A percentile compares a stretch with the other conserved stretches of the same genome.
These are phyloP conservation scores for Siphamia tubifer DNA, from an alignment of 2,113 vertebrate genomes.

Conservation along the genomic window DNA sequence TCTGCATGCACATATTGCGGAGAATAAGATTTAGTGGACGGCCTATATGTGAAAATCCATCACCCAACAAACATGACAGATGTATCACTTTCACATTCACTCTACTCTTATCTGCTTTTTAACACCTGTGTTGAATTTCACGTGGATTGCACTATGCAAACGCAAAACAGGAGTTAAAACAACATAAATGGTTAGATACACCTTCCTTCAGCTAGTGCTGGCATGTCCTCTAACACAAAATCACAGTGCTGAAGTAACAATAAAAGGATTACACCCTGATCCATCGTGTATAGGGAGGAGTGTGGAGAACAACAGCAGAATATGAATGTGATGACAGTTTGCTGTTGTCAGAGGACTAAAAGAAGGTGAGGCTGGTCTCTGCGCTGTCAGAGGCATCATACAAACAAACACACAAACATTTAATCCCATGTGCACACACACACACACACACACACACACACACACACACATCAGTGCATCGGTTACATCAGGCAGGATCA, in stretches of 20 bases:
- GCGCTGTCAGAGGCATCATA: slow-evolving; percentile 23
- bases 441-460: background rate
- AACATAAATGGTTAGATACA: slow-evolving; percentile 10
- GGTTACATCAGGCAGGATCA: background rate
- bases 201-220: slow-evolving; percentile 26
- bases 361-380: slow-evolving; percentile 19
- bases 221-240: slow-evolving; percentile 35
- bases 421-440: background rate
- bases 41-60: background rate
- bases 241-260: slow-evolving; percentile 45
- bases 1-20: background rate
- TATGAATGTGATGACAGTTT: slow-evolving; percentile 58
- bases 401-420: slow-evolving; percentile 10
- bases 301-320: slow-evolving; percentile 51
- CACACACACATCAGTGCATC: background rate
- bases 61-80: background rate
- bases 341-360: slow-evolving; percentile 38
- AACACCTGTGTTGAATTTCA: background rate
- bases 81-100: slow-evolving; percentile 9
- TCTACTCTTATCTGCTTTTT: slow-evolving; percentile 14
- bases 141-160: background rate
- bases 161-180: slow-evolving; percentile 16
- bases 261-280: slow-evolving; percentile 60
- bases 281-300: slow-evolving; percentile 53
- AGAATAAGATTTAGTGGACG: background rate